A percentile compares a stretch with the other conserved stretches of the same genome.
Evolutionary conservation across 2,113 vertebrate species (phyloP).

Genomic region (Xenopus tropicalis): DNA sequence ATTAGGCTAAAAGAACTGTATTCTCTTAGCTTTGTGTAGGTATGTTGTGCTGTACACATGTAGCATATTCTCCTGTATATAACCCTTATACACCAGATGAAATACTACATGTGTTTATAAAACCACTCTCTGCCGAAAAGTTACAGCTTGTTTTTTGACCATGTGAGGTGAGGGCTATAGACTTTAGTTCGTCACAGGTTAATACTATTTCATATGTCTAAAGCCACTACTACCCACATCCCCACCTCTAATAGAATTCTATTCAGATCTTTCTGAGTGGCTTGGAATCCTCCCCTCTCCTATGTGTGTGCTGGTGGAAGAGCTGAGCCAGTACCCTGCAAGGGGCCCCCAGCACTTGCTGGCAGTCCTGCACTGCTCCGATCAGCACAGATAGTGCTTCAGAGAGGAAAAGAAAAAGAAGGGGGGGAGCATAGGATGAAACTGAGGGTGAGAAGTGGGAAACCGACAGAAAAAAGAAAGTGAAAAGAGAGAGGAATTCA

Average conservation of each 20-base stretch:
- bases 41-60: too few relatives aligned
- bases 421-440: constrained; percentile 38
- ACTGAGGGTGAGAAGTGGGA: constrained; percentile 23
- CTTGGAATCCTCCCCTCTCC: constrained; percentile 89
- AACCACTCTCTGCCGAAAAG: too few relatives aligned
- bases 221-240: constrained; percentile 22
- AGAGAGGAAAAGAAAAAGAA: constrained; percentile 54
- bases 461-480: constrained; percentile 16
- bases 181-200: not conserved
- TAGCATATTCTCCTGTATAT: too few relatives aligned
- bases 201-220: constrained; percentile 11
- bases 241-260: constrained; percentile 51
- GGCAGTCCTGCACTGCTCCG: constrained; percentile 72
- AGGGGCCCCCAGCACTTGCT: constrained; percentile 87
- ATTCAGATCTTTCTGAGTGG: constrained; percentile 69
- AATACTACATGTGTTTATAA: too few relatives aligned
- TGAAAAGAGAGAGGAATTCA: constrained; percentile 1
- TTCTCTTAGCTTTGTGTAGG: too few relatives aligned
- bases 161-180: constrained; percentile 5
- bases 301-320: constrained; percentile 70
- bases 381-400: constrained; percentile 82
- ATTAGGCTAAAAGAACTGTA: too few relatives aligned
- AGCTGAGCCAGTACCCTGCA: constrained; percentile 79
- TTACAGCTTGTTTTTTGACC: too few relatives aligned
- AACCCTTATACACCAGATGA: too few relatives aligned